Evolutionary conservation across 2,797 vertebrate species (phyloP).

Genomic region (Silurus lanzhouensis): DNA sequence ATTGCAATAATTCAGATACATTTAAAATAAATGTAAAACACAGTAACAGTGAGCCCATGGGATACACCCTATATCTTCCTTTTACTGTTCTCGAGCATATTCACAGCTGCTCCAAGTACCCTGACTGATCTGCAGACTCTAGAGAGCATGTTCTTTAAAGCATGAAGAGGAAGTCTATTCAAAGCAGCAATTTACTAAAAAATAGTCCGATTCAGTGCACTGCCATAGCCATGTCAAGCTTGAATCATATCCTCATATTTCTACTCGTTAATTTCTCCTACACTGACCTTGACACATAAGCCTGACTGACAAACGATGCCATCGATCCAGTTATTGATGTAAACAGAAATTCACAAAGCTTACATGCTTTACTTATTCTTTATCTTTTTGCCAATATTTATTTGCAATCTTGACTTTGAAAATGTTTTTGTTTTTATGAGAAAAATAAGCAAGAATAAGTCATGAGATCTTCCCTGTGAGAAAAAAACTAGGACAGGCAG

Average conservation of each 20-base stretch:
- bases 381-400: not conserved
- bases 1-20: not conserved
- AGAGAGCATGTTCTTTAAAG: not conserved
- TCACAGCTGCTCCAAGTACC: not conserved
- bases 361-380: not conserved
- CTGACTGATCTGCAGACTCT: slow-evolving; percentile 19
- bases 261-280: not conserved
- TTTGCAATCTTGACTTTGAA: not conserved
- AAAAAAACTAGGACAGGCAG: slow-evolving; percentile 37
- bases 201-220: not conserved
- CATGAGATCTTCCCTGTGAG: not conserved
- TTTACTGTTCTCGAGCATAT: not conserved
- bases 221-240: not conserved
- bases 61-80: not conserved
- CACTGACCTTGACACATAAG: slow-evolving; percentile 32
- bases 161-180: slow-evolving; percentile 17
- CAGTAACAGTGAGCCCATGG: not conserved
- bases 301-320: not conserved
- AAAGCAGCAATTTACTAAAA: not conserved
- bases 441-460: slow-evolving; percentile 1
- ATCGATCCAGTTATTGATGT: not conserved
- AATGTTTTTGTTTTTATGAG: not conserved
- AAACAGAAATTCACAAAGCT: slow-evolving; percentile 1
- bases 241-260: too few species aligned
- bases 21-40: not conserved